A percentile compares a stretch with the other conserved stretches of the same genome.
Conservation (phyloP, 1,140 invertebrate species). For the Zaprionus lachaisei region DNA sequence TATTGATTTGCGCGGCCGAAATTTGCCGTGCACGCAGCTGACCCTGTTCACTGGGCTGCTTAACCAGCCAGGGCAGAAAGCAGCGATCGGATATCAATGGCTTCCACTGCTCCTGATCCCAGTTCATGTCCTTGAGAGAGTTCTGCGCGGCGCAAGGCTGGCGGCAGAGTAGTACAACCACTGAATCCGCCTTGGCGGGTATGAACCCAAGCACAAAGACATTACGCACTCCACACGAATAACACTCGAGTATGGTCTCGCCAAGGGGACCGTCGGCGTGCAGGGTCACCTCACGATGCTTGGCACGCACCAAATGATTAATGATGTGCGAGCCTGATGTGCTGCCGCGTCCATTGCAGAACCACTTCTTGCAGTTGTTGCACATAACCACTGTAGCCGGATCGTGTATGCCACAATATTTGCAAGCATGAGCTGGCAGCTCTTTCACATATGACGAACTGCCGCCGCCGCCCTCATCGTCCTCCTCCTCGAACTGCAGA, state of each 20-base stretch:
- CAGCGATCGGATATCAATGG: constrained; percentile 98
- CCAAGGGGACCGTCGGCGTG: constrained; percentile 99
- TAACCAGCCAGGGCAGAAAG: constrained; percentile 98
- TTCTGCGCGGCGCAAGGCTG: constrained; percentile 99
- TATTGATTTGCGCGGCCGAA: constrained; percentile 98
- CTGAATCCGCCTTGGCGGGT: constrained; percentile 99
- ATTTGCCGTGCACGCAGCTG: constrained; percentile 97
- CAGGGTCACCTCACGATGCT: constrained; percentile 99
- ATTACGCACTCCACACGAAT: constrained; percentile 98
- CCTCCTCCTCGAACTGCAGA: constrained; percentile 95
- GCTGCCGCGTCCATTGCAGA: constrained; percentile 99
- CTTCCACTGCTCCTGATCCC: constrained; percentile 99
- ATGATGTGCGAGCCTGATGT: constrained; percentile 99
- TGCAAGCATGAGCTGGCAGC: constrained; percentile 97
- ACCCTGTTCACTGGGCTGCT: constrained; percentile 97
- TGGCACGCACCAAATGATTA: constrained; percentile 98
- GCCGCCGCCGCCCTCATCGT: constrained; percentile 88
- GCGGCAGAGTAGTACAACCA: constrained; percentile 98
- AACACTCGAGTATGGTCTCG: constrained; percentile 99
- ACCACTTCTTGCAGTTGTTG: constrained; percentile 99
- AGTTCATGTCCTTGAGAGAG: constrained; percentile 99
- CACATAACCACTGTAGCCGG: constrained; percentile 99
- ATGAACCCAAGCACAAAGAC: constrained; percentile 99
- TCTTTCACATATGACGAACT: constrained; percentile 86
- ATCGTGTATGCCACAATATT: constrained; percentile 99